Conservation (phyloP, 2,113 vertebrate species). For the Phycodurus eques region DNA sequence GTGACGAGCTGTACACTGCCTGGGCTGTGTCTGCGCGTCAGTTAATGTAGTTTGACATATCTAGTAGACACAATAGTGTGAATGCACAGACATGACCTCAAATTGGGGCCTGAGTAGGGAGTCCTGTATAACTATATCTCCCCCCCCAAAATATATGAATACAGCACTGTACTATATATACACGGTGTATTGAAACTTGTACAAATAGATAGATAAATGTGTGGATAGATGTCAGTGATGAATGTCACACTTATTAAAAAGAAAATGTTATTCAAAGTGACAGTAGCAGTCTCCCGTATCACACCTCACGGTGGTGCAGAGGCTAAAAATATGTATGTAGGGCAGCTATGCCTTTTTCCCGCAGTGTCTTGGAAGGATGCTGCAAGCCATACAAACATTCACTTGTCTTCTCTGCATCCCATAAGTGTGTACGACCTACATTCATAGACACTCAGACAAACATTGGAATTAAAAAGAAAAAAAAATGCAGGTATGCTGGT, state of each 20-base stretch:
- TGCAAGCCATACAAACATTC: constrained; percentile 7
- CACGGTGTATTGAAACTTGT: no score
- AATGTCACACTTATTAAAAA: not conserved
- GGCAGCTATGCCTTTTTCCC: constrained; percentile 14
- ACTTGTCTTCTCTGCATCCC: constrained; percentile 16
- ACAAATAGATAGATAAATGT: no score
- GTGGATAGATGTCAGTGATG: not conserved
- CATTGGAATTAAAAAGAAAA: not conserved
- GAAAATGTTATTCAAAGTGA: not conserved
- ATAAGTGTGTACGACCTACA: constrained; percentile 42
- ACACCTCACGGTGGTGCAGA: constrained; percentile 7
- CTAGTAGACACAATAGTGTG: not conserved
- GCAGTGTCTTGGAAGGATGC: constrained; percentile 3
- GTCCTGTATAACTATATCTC: no score
- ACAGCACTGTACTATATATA: no score
- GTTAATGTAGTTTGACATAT: not conserved
- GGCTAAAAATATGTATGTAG: constrained; percentile 31
- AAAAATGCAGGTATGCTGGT: no score
- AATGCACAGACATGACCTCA: not conserved
- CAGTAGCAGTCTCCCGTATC: constrained; percentile 7
- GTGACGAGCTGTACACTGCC: constrained; percentile 13
- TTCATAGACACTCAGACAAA: constrained; percentile 15
- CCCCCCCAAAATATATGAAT: no score
- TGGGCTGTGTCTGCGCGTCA: not conserved
- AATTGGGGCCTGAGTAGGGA: not conserved